Conservation (phyloP, 2,797 vertebrate genomes). For the Netta rufina region DNA sequence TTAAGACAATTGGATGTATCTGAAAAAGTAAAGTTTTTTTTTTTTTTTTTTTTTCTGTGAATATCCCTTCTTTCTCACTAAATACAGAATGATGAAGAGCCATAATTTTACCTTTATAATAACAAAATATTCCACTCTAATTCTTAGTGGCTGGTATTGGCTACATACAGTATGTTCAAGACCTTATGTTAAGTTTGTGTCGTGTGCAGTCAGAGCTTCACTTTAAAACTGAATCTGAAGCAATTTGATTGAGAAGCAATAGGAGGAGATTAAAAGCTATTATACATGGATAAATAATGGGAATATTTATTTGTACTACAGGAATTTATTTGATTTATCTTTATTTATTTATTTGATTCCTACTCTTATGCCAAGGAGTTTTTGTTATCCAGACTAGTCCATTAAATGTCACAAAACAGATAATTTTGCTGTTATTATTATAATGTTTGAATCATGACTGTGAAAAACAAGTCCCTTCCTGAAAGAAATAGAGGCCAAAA, state of each 20-base stretch:
- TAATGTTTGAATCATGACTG: neutral
- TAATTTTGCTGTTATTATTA: neutral
- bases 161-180: neutral
- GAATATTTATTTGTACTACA: neutral
- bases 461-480: neutral
- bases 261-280: neutral
- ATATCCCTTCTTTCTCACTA: neutral
- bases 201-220: neutral
- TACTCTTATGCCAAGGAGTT: neutral
- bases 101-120: neutral
- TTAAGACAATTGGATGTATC: neutral
- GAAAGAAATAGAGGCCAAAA: neutral
- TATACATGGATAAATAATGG: neutral
- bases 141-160: neutral
- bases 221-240: neutral
- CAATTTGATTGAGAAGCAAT: neutral
- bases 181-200: neutral
- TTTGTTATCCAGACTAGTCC: neutral
- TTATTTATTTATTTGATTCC: neutral
- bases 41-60: fast-evolving
- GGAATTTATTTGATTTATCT: neutral
- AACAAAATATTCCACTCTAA: neutral
- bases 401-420: neutral
- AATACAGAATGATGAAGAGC: neutral
- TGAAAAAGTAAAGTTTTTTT: neutral